Conservation (phyloP, 30 jellyfish, hydroid and myxozoan species). For the Cassiopea xamachana region DNA sequence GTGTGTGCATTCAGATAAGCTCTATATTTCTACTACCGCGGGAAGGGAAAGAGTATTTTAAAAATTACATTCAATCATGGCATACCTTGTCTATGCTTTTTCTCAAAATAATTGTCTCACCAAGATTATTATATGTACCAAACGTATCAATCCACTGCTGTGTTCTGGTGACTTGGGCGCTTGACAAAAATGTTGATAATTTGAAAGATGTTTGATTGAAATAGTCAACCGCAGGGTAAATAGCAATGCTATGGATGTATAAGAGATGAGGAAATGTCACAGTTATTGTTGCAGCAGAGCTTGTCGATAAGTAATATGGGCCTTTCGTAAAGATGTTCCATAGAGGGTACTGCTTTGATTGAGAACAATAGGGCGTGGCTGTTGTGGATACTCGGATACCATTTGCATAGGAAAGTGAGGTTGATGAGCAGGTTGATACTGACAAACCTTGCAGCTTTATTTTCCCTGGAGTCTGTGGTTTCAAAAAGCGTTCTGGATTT, state of each 20-base stretch:
- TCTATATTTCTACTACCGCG: no score
- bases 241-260: conserved; percentile 22
- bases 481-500: conserved; percentile 31
- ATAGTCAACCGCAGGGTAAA: conserved; percentile 39
- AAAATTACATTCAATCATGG: not conserved
- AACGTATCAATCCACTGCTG: conserved; percentile 43
- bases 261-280: conserved; percentile 31
- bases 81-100: conserved; percentile 59
- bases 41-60: no score
- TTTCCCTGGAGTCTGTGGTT: conserved; percentile 48
- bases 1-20: no score
- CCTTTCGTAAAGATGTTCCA: conserved; percentile 51
- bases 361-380: conserved; percentile 49
- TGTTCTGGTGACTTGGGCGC: conserved; percentile 5
- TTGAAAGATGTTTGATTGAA: conserved; percentile 34
- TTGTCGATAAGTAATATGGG: conserved; percentile 18
- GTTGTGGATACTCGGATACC: conserved; percentile 56
- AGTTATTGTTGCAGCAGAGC: conserved; percentile 41
- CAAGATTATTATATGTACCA: conserved; percentile 59
- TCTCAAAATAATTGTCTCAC: conserved; percentile 18
- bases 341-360: not conserved
- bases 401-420: conserved; percentile 26
- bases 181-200: conserved; percentile 27
- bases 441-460: conserved; percentile 7
- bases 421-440: conserved; percentile 35